Evolutionary conservation across 1,140 invertebrate genomes (phyloP).

Genomic region (Atta texana): DNA sequence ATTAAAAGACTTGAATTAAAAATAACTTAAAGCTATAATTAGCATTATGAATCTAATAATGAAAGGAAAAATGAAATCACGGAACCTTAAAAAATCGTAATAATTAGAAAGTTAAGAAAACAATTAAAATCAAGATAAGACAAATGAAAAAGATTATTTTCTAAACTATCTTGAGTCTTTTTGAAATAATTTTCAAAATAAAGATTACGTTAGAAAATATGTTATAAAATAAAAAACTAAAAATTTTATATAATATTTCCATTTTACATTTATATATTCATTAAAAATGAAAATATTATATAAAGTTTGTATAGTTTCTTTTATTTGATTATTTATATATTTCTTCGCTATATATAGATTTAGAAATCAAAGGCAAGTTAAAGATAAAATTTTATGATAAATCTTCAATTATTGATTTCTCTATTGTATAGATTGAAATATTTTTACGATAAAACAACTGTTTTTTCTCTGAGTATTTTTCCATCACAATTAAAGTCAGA

Average conservation of each 20-base stretch:
- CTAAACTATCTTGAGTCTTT: neutral
- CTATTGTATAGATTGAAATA: neutral
- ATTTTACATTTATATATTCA: no score
- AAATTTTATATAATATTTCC: neutral
- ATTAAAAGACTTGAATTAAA: no score
- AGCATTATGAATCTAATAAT: no score
- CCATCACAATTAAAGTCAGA: neutral
- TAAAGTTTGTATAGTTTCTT: neutral
- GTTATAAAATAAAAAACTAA: neutral
- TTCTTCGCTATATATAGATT: neutral
- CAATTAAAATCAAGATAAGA: neutral
- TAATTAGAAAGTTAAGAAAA: neutral
- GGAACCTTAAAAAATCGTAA: neutral
- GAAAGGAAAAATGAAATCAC: neutral
- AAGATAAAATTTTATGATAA: slow-evolving; percentile 18
- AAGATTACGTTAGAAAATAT: neutral
- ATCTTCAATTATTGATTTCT: neutral
- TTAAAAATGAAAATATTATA: neutral
- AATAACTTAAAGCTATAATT: no score
- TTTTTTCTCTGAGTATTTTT: neutral
- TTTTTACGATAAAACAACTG: neutral
- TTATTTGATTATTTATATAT: neutral
- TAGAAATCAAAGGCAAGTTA: neutral
- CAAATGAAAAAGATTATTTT: slow-evolving; percentile 1
- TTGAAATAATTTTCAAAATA: neutral